These are phyloP conservation scores for Nephrocerus scutellatus DNA, from an alignment of 2,888 invertebrate genomes.

Conservation along the genomic window DNA sequence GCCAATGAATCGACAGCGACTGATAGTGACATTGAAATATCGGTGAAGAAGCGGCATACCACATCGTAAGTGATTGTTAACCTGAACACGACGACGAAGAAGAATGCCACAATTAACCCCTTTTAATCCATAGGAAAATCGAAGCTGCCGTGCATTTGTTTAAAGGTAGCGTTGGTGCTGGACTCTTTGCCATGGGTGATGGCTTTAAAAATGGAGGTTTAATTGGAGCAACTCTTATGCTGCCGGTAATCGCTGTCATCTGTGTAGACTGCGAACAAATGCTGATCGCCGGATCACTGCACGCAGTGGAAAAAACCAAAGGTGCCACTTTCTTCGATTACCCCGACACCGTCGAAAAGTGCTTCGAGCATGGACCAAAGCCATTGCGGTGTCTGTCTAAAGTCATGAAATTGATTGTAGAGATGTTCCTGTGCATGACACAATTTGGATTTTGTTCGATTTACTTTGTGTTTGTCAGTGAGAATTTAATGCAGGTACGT, in stretches of 20 bases:
- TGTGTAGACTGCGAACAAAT: conserved; percentile 90
- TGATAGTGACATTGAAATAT: conserved; percentile 13
- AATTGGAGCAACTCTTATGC: conserved; percentile 67
- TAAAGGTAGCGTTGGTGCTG: conserved; percentile 92
- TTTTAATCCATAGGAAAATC: conserved; percentile 53
- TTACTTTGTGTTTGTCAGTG: conserved; percentile 89
- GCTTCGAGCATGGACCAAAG: conserved; percentile 66
- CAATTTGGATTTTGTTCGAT: conserved; percentile 97
- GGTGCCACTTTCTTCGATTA: conserved; percentile 59
- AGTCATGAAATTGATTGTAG: conserved; percentile 65
- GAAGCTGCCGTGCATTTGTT: conserved; percentile 84
- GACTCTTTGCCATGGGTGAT: conserved; percentile 90
- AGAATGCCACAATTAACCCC: background rate
- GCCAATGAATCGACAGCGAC: no score
- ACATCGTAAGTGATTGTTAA: conserved; percentile 18
- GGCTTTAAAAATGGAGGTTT: conserved; percentile 88
- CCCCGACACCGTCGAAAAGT: conserved; percentile 74
- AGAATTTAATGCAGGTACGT: conserved; percentile 63
- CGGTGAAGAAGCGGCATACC: conserved; percentile 10
- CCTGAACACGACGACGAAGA: no score
- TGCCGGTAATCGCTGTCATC: conserved; percentile 77
- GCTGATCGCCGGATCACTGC: conserved; percentile 51
- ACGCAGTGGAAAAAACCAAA: conserved; percentile 35
- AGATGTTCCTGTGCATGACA: conserved; percentile 82
- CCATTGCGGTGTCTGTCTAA: conserved; percentile 55